phyloP scores from a whole-genome alignment of 2,113 vertebrate species.

The Prietella phreatophila region DNA sequence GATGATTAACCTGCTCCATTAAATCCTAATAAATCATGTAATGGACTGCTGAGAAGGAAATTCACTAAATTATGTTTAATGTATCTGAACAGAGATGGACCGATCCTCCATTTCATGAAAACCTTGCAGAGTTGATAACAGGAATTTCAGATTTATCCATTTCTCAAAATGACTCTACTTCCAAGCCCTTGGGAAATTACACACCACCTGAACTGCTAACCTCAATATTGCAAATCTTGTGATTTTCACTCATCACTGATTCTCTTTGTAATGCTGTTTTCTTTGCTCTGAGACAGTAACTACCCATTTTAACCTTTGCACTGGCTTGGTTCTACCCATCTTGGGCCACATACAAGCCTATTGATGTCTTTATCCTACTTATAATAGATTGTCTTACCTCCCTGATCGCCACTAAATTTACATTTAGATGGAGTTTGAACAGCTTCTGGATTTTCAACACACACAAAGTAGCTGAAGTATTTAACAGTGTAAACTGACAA shows the following conservation, averaged over 20 bases:
- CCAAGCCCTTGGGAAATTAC: not conserved
- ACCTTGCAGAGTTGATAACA: not conserved
- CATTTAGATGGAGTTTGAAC: constrained; percentile 15
- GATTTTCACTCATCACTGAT: constrained; percentile 12
- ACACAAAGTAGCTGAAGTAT: not conserved
- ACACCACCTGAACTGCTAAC: not conserved
- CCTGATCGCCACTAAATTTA: constrained; percentile 3
- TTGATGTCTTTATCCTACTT: not conserved
- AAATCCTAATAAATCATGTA: not conserved
- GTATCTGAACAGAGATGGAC: not conserved
- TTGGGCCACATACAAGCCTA: not conserved
- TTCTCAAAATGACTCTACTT: not conserved
- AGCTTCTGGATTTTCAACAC: not conserved
- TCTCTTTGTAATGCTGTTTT: constrained; percentile 4
- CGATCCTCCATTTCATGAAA: not conserved
- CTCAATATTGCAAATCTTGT: constrained; percentile 1
- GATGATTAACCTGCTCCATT: not conserved
- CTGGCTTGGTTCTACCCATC: not conserved
- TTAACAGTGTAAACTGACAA: not conserved
- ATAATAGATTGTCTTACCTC: constrained; percentile 6
- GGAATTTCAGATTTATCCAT: not conserved
- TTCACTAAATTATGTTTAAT: not conserved
- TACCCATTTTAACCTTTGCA: not conserved
- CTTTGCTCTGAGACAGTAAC: not conserved
- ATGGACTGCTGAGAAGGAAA: not conserved